Conservation (phyloP, 2,113 vertebrate genomes). For the Chaetura pelagica region DNA sequence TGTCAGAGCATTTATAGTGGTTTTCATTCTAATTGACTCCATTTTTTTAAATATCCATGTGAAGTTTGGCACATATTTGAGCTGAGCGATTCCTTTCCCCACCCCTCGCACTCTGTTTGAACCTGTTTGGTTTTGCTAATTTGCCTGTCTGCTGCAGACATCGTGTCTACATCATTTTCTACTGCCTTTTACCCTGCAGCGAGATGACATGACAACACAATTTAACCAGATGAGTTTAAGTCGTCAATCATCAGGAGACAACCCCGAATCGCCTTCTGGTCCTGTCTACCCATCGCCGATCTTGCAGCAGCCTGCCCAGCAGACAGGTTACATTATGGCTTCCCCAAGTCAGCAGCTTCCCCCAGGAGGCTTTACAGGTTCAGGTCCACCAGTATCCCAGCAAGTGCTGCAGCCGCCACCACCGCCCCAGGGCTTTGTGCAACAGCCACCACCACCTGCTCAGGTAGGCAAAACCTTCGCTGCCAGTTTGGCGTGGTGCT, state of each 20-base stretch:
- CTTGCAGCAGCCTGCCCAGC: conserved; percentile 80
- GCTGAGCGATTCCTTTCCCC: not conserved
- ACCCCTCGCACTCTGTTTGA: not conserved
- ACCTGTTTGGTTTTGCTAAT: not conserved
- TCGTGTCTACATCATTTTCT: not conserved
- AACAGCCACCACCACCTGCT: conserved; percentile 82
- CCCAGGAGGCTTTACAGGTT: conserved; percentile 74
- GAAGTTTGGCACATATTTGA: not conserved
- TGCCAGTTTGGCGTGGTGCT: rapidly evolving
- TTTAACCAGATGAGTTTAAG: conserved; percentile 88
- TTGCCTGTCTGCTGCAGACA: not conserved
- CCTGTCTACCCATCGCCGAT: conserved; percentile 76
- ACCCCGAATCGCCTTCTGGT: conserved; percentile 79
- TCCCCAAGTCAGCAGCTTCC: conserved; percentile 79
- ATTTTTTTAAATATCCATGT: not conserved
- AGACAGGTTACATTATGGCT: conserved; percentile 79
- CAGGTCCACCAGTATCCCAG: conserved; percentile 77
- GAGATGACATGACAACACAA: conserved; percentile 88
- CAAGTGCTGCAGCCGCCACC: conserved; percentile 79
- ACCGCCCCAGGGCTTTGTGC: conserved; percentile 78
- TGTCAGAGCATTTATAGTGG: not conserved
- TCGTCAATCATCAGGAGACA: conserved; percentile 86
- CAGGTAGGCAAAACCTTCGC: conserved; percentile 72
- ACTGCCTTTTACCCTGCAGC: conserved; percentile 64
- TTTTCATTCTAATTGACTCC: not conserved